phyloP scores from a whole-genome alignment of 1,140 invertebrate species.

The Macrotrachela quadricornifera region DNA sequence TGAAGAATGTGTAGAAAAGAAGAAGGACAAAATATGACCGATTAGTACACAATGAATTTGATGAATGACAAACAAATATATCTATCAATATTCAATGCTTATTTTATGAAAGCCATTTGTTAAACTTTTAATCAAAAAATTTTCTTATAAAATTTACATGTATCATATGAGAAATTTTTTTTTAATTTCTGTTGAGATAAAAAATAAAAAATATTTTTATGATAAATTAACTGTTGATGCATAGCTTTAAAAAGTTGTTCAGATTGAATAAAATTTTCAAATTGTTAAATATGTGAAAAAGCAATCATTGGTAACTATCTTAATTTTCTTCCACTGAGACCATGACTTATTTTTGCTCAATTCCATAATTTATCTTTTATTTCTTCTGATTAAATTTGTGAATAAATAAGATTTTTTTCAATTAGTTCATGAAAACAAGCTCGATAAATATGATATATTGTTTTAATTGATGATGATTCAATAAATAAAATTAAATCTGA shows the following conservation, averaged over 20 bases:
- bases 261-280: background rate
- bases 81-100: too few relatives aligned
- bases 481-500: conserved; percentile 80
- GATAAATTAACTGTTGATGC: conserved; percentile 22
- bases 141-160: too few relatives aligned
- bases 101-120: too few relatives aligned
- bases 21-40: too few relatives aligned
- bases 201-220: background rate
- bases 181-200: too few relatives aligned
- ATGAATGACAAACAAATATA: too few relatives aligned
- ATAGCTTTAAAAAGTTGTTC: conserved; percentile 17
- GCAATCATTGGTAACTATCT: conserved; percentile 69
- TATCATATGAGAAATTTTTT: too few relatives aligned
- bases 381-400: background rate
- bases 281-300: background rate
- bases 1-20: too few relatives aligned
- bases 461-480: conserved; percentile 49
- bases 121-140: too few relatives aligned
- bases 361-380: background rate
- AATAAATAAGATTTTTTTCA: conserved; percentile 32
- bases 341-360: conserved; percentile 31
- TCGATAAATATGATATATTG: conserved; percentile 57
- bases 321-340: conserved; percentile 58
- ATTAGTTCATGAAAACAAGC: conserved; percentile 58
- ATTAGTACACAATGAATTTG: too few relatives aligned